Percentiles rank a stretch among this genome's conserved stretches.
Conservation (phyloP, 2,888 invertebrate species). For the Eugnorisma glareosa region DNA sequence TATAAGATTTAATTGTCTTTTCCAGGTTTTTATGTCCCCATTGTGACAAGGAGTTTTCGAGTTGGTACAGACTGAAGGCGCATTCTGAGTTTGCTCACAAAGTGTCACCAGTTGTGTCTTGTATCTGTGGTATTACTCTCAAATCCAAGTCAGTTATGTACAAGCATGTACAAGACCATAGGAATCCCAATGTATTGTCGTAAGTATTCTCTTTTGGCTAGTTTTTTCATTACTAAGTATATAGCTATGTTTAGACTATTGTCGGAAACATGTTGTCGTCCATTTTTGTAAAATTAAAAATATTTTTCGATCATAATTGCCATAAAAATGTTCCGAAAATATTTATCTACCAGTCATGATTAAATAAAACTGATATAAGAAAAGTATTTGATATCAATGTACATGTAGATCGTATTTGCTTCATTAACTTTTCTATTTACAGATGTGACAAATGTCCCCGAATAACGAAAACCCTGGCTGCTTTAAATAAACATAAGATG, state of each 20-base stretch:
- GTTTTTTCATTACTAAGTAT: too few species aligned
- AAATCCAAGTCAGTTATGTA: constrained; percentile 89
- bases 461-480: constrained; percentile 85
- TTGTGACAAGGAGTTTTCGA: constrained; percentile 83
- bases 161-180: constrained; percentile 89
- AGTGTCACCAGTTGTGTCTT: constrained; percentile 82
- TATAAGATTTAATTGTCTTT: constrained; percentile 16
- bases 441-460: constrained; percentile 90
- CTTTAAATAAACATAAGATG: constrained; percentile 88
- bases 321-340: too few species aligned
- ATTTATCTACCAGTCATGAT: neutral
- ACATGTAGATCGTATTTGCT: too few species aligned
- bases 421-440: constrained; percentile 60
- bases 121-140: constrained; percentile 86
- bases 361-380: neutral
- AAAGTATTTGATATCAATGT: neutral
- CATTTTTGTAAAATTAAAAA: neutral
- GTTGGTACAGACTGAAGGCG: constrained; percentile 87
- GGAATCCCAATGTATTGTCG: constrained; percentile 87
- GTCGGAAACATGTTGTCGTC: neutral
- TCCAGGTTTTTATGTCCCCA: constrained; percentile 85
- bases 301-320: too few species aligned
- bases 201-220: constrained; percentile 76
- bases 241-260: neutral
- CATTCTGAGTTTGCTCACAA: constrained; percentile 83